These are phyloP conservation scores for Carlito syrichta DNA, from an alignment of 2,113 vertebrate species.

Conservation along the genomic window DNA sequence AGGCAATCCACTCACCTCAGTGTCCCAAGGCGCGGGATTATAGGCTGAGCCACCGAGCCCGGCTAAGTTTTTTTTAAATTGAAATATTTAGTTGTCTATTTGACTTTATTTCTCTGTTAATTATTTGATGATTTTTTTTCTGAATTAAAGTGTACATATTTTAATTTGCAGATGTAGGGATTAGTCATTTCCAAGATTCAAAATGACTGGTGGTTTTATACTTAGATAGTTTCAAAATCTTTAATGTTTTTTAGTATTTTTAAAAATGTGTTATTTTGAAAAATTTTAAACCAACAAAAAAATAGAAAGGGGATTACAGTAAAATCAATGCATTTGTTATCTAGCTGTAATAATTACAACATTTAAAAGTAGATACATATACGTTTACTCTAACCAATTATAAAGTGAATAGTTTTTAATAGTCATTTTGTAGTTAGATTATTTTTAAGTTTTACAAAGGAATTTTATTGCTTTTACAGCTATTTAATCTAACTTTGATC, in stretches of 20 bases:
- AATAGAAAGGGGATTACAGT: not conserved
- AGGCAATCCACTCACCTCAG: no score
- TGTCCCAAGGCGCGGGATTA: no score
- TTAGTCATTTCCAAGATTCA: not conserved
- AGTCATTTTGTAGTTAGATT: not conserved
- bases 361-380: not conserved
- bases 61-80: no score
- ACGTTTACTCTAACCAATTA: not conserved
- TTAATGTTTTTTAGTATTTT: not conserved
- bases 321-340: not conserved
- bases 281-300: not conserved
- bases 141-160: not conserved
- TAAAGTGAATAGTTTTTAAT: not conserved
- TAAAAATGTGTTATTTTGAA: not conserved
- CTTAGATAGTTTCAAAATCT: not conserved
- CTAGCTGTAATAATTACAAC: not conserved
- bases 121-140: not conserved
- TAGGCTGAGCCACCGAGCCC: no score
- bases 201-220: not conserved
- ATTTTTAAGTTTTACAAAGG: not conserved
- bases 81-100: not conserved
- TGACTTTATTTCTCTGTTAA: not conserved
- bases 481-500: not conserved
- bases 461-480: not conserved
- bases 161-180: not conserved